Conservation (phyloP, 1,140 invertebrate genomes). For the Adelges cooleyi region DNA sequence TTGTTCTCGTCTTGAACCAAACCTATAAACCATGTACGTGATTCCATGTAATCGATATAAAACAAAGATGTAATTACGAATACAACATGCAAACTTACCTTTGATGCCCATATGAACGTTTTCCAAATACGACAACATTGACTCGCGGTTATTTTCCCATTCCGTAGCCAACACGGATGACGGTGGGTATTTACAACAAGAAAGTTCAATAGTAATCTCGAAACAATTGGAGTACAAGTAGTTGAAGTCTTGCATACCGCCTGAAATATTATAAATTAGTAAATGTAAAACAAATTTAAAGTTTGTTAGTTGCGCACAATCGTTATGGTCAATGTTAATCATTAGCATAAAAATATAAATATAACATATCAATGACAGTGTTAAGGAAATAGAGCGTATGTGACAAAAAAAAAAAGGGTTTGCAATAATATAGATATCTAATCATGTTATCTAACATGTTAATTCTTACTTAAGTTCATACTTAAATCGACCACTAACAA, state of each 20-base stretch:
- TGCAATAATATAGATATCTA: too few relatives aligned
- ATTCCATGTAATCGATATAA: too few relatives aligned
- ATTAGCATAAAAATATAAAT: too few relatives aligned
- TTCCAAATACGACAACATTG: constrained; percentile 76
- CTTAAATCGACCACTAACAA: too few relatives aligned
- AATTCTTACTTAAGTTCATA: too few relatives aligned
- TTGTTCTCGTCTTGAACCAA: constrained; percentile 45
- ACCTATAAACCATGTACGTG: constrained; percentile 38
- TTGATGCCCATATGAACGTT: constrained; percentile 73
- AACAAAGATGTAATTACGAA: background rate
- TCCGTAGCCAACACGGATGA: constrained; percentile 56
- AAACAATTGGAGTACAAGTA: constrained; percentile 91
- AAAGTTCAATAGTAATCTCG: constrained; percentile 91
- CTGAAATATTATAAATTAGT: constrained; percentile 38
- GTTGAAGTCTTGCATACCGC: constrained; percentile 98
- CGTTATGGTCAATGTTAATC: too few relatives aligned
- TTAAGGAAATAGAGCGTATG: too few relatives aligned
- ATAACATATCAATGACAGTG: too few relatives aligned
- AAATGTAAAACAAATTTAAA: too few relatives aligned
- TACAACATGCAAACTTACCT: constrained; percentile 40
- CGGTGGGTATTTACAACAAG: constrained; percentile 87
- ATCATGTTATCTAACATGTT: too few relatives aligned
- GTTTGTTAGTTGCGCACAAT: too few relatives aligned
- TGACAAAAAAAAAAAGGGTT: too few relatives aligned
- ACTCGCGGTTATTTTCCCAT: constrained; percentile 80